These are phyloP conservation scores for Eumacrocentrus americanus DNA, from an alignment of 2,888 invertebrate species.

Conservation along the genomic window DNA sequence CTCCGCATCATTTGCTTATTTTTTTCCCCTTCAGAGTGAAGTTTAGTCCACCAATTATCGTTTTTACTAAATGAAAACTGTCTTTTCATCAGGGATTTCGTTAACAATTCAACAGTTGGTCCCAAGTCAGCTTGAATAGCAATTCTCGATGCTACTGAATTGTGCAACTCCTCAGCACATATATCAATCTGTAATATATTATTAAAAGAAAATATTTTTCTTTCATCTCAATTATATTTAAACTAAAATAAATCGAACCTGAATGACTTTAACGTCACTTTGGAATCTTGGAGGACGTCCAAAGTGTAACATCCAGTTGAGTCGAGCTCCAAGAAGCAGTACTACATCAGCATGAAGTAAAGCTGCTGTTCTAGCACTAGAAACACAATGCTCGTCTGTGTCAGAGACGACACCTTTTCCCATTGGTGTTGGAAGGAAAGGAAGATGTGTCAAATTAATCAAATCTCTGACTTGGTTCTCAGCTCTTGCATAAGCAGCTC, in stretches of 20 bases:
- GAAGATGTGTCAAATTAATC: constrained; percentile 75
- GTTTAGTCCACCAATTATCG: constrained; percentile 78
- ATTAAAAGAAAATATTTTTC: neutral
- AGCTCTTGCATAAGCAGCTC: constrained; percentile 81
- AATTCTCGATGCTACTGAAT: constrained; percentile 80
- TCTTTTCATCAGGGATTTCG: constrained; percentile 65
- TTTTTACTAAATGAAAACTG: constrained; percentile 65
- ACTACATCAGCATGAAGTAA: constrained; percentile 88
- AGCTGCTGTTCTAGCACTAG: constrained; percentile 85
- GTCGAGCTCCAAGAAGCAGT: constrained; percentile 84
- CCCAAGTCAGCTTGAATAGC: constrained; percentile 86
- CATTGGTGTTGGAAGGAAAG: constrained; percentile 95
- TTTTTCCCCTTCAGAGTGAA: constrained; percentile 73
- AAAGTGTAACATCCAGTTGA: constrained; percentile 99
- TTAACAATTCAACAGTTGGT: constrained; percentile 73
- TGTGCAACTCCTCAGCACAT: constrained; percentile 88
- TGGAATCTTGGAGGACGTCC: constrained; percentile 86
- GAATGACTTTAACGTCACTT: constrained; percentile 84
- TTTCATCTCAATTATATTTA: neutral
- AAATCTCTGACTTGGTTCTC: constrained; percentile 75
- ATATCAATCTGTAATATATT: constrained; percentile 74
- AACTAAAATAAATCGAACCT: constrained; percentile 63
- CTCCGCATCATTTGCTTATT: constrained; percentile 74
- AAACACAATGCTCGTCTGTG: constrained; percentile 75
- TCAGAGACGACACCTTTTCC: constrained; percentile 84